Conservation (phyloP, 2,797 vertebrate genomes). For the Sebastes ruberrimus region DNA sequence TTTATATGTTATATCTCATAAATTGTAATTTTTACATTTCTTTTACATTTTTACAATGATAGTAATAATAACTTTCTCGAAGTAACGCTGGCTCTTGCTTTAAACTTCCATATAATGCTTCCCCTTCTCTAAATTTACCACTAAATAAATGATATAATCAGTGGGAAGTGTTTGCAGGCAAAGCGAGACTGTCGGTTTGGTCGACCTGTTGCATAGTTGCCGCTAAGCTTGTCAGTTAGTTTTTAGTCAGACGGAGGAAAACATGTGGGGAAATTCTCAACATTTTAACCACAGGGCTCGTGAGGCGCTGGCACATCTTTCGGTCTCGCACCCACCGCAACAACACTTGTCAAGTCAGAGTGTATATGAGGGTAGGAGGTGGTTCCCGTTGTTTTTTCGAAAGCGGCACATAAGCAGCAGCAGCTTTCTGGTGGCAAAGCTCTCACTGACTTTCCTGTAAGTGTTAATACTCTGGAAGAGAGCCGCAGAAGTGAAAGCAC, state of each 20-base stretch:
- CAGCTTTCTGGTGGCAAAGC: background rate
- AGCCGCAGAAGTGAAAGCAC: constrained; percentile 58
- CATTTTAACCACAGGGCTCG: constrained; percentile 12
- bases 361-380: background rate
- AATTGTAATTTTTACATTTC: background rate
- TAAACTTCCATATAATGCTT: background rate
- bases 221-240: background rate
- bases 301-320: background rate
- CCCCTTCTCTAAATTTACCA: background rate
- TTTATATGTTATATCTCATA: too few species aligned
- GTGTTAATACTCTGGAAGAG: background rate
- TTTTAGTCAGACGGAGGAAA: background rate
- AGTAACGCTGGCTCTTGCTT: background rate
- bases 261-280: constrained; percentile 41
- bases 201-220: background rate
- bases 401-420: background rate
- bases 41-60: too few species aligned
- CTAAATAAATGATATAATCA: background rate
- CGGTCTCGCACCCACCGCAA: background rate
- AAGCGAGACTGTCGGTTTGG: accelerated
- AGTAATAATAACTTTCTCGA: background rate
- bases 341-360: background rate
- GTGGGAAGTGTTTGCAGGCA: background rate
- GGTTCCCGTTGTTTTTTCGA: constrained; percentile 25
- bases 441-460: constrained; percentile 24